These are phyloP conservation scores for Machimus rusticus DNA, from an alignment of 2,888 invertebrate species.

Conservation along the genomic window DNA sequence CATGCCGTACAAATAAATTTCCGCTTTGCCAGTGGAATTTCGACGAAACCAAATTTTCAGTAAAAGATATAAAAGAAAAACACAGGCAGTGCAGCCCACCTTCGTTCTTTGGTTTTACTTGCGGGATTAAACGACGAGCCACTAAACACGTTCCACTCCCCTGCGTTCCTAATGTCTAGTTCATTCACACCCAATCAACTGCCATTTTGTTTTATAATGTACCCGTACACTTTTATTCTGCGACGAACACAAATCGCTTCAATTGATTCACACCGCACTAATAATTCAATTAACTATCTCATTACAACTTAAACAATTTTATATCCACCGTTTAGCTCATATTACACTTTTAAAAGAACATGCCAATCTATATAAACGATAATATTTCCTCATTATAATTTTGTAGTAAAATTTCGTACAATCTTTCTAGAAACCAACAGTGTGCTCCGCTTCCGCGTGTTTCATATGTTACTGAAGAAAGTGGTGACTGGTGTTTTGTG, in stretches of 20 bases:
- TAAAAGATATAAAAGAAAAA: slow-evolving; percentile 12
- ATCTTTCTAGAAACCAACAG: slow-evolving; percentile 29
- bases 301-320: background rate
- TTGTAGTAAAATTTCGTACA: background rate
- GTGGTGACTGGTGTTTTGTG: background rate
- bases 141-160: slow-evolving; percentile 15
- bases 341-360: background rate
- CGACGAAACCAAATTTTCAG: slow-evolving; percentile 39
- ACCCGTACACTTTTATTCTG: background rate
- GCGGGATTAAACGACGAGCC: slow-evolving; percentile 36
- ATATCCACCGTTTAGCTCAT: background rate
- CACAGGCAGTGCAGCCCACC: slow-evolving; percentile 13
- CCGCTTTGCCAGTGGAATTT: background rate
- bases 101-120: slow-evolving; percentile 34
- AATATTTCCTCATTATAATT: background rate
- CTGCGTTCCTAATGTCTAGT: slow-evolving; percentile 24
- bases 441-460: background rate
- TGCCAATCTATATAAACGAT: background rate
- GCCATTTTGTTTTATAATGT: slow-evolving; percentile 59
- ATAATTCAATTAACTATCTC: background rate
- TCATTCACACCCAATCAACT: slow-evolving; percentile 54
- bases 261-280: background rate
- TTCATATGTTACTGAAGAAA: background rate
- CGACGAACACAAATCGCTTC: background rate
- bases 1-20: background rate